Base-by-base conservation (phyloP, 1,140 invertebrate genomes). In the Tetramorium alpestre region DNA sequence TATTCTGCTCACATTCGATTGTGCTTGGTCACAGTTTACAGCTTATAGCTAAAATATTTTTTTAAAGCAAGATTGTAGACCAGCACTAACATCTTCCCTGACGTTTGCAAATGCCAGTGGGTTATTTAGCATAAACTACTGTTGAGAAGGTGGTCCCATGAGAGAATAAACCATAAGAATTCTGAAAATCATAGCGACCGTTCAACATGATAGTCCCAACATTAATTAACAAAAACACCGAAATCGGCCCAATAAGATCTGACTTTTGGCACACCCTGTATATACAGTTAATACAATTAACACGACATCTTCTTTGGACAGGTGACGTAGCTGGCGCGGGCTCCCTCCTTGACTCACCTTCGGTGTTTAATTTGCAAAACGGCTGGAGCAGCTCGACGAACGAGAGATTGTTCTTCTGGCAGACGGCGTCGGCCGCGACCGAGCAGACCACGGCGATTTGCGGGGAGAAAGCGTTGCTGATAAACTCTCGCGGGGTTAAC, bases 321-420 rank as follows among this genome's bases (percentile, higher is more conserved):
- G n/a, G 7, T 41, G 13, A 44, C 28, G 13, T 62, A 25, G 16
- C 8, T 47, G 16, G 16, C 8, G 5, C 6, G 10, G 7, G 33
- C 3, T 33, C 33, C 18, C 10, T 4, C 1, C n/a, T 10, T 11
- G 6, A 13, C 88, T 94, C 95, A 98, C 98, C 97, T 96, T 98
- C 98, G 85, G 96, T 96, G 88, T 96, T 97, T 62, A 98, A 93
- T 91, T 97, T 96, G 91, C 97, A 97, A 95, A 99, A 99, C 4
- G 99, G 99, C 94, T 99, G 98, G 47, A 99, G 95, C 69, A 99
- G 94, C 95, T 99, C 98, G 69, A 97, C 97, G 93, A 99, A 99
- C 28, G 97, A 97, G 62, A 99, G 95, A 96, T 99, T 99, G 95
- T 99, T 99, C 93, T 98, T 98, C 86, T 97, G 97, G 93, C 98